A percentile compares a stretch with the other conserved stretches of the same genome.
phyloP scores from a whole-genome alignment of 2,113 vertebrate genomes.

The Neopipo cinnamomea region DNA sequence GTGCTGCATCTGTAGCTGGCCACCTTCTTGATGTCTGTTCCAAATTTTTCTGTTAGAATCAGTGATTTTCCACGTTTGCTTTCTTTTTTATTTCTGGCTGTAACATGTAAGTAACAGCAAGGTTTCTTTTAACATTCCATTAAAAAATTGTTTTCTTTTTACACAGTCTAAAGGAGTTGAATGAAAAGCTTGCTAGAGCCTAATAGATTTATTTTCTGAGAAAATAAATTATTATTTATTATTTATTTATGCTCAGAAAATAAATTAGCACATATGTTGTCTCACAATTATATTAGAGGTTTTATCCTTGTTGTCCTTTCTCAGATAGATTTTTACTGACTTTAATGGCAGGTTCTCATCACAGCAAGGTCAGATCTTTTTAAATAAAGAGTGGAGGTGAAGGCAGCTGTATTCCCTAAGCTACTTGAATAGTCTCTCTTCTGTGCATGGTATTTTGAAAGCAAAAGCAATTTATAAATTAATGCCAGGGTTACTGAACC shows the following conservation, averaged over 20 bases:
- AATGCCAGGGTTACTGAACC: slow-evolving; percentile 3
- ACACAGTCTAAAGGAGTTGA: not conserved
- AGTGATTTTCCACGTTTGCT: not conserved
- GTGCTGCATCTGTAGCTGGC: not conserved
- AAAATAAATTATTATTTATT: not conserved
- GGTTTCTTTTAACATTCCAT: not conserved
- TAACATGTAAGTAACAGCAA: not conserved
- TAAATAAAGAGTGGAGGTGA: not conserved
- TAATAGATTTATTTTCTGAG: not conserved
- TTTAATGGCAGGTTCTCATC: not conserved
- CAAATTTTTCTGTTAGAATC: not conserved
- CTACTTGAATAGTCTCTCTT: not conserved
- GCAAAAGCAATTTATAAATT: slow-evolving; percentile 26
- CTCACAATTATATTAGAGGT: not conserved
- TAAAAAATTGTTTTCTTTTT: not conserved
- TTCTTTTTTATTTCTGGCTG: not conserved
- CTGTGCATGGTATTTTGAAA: slow-evolving; percentile 23
- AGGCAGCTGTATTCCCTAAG: not conserved
- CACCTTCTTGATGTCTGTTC: not conserved
- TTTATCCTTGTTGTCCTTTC: not conserved
- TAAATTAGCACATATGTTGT: not conserved
- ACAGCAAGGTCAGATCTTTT: not conserved
- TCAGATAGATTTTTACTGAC: not conserved
- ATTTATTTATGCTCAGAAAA: too few relatives aligned
- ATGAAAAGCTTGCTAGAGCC: not conserved